Evolutionary conservation across 2,113 vertebrate genomes (phyloP), one percentile per base, ranked within the genome.

Genomic region (Gambusia holbrooki): DNA sequence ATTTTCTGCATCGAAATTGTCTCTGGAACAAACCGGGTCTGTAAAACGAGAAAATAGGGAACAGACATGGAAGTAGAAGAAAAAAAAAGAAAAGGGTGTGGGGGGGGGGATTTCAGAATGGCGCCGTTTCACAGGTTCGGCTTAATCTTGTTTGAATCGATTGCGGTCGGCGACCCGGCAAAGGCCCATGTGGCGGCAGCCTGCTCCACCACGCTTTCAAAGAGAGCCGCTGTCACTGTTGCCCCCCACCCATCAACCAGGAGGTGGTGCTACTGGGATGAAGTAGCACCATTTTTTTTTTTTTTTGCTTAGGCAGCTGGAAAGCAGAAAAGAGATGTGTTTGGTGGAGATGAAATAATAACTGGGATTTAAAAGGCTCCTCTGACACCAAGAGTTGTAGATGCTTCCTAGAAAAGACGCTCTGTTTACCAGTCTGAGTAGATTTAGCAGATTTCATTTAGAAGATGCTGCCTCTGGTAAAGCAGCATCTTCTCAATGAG

Each of bases 61-160:
- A 45, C 42, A 45, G 14, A 29, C n/a, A 61, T 27, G 27, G 28
- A 1, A 61, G 79, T 79, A 84, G 28, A 4, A 61, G 80, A 81
- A 83, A 75, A 83, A 87, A 74, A 63, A 65, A 33, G 66, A 87
- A 75, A 80, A 80, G 82, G 80, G 82, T n/a, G n/a, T n/a, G 27
- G 27, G 27, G 27, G 1, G 79, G 79, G 70, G 82, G 22, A n/a
- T 25, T 58, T 84, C 86, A 78, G 86, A 86, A 74, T 84, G 17
- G 79, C 92, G 90, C 92, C 88, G 84, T 93, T 91, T 94, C 91
- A 90, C 51, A 58, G 51, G 25, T 58, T 88, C 92, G 92, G 93
- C 92, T 94, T 90, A 93, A 94, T 95, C 85, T 80, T 87, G 87
- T 92, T 91, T 89, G 89, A 90, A 93, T 94, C 90, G 81, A 93